Base-by-base conservation (phyloP, 2,888 invertebrate species). In the Alsophila aescularia region DNA sequence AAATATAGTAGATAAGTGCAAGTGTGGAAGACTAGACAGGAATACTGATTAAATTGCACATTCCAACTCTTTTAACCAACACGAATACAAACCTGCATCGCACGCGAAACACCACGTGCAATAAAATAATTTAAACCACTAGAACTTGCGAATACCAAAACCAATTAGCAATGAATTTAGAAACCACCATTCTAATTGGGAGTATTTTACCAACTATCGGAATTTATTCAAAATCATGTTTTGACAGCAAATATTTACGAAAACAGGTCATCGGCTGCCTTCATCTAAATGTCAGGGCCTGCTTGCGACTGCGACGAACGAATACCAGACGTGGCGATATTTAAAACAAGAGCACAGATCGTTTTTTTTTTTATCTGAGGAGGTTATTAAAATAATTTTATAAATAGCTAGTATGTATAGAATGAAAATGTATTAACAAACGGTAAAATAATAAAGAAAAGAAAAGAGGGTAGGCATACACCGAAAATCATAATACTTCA, bases 281-380 rank as follows among this genome's bases (percentile, higher is more conserved):
- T 70, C 73, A 75, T 66, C 73, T 65, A 89, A 88, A 89, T 89
- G 88, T 89, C 89, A 89, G 84, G 89, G 88, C 82, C 85, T 74
- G 68, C 64, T 42, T 44, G 70, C 62, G 67, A 66, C 70, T 69
- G 66, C 69, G 69, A 67, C 67, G 65, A 76, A 74, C 73, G 77
- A 88, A 86, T 86, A 82, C 77, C 85, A 81, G 70, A 74, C 70
- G 37, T 53, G 55, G 47, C 47, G 42, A 39, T 40, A 53, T 45
- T 34, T 43, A 50, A 52, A 55, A 58, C 43, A 56, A 60, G 49
- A 50, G 45, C 52, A 60, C 47, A 27, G 31, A 52, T 45, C 36
- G 31, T n/a, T 18, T 40, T 27, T 50, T 44, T 44, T 34, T 34
- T 35, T 42, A 39, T 40, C 15, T 35, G 50, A 55, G 9, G 41